A percentile compares a stretch with the other conserved stretches of the same genome.
phyloP scores from a whole-genome alignment of 2,888 invertebrate species.

The Pyrgus malvae region DNA sequence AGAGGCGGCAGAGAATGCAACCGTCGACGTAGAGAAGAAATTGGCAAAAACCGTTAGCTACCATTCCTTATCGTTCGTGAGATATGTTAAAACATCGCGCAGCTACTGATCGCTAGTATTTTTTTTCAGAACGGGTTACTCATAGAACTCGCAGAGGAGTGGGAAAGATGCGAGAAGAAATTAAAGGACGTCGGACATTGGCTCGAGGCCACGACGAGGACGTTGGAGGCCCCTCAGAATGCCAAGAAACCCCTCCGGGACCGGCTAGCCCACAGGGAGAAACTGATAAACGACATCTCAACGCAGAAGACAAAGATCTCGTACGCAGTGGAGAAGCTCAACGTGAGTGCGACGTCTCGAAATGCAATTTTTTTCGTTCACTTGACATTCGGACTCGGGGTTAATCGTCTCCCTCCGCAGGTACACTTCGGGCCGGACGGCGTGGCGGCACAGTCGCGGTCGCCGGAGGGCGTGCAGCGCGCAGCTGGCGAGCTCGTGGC shows the following conservation, averaged over 20 bases:
- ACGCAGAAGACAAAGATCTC: slow-evolving; percentile 95
- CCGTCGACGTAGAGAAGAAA: slow-evolving; percentile 91
- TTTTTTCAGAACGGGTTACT: slow-evolving; percentile 89
- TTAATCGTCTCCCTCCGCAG: too few species aligned
- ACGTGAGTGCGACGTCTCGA: slow-evolving; percentile 80
- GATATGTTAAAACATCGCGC: background rate
- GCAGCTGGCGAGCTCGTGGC: slow-evolving; percentile 86
- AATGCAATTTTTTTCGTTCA: too few species aligned
- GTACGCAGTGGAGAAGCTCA: slow-evolving; percentile 94
- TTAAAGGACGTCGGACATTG: slow-evolving; percentile 93
- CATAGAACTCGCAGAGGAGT: slow-evolving; percentile 96
- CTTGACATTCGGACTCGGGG: too few species aligned
- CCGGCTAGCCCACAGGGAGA: slow-evolving; percentile 92
- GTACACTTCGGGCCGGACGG: slow-evolving; percentile 94
- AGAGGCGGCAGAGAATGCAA: slow-evolving; percentile 92
- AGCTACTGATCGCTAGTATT: slow-evolving; percentile 29
- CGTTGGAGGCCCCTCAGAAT: slow-evolving; percentile 89
- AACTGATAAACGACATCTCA: slow-evolving; percentile 91
- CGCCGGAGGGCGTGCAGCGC: slow-evolving; percentile 85
- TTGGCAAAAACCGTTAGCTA: slow-evolving; percentile 90
- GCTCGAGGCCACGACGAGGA: slow-evolving; percentile 92
- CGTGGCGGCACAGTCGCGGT: slow-evolving; percentile 89
- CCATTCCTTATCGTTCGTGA: background rate
- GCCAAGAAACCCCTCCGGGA: slow-evolving; percentile 94
- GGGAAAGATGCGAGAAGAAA: slow-evolving; percentile 97